Evolutionary conservation across 2,888 invertebrate species (phyloP).

Genomic region (Drosophila nigricruria): DNA sequence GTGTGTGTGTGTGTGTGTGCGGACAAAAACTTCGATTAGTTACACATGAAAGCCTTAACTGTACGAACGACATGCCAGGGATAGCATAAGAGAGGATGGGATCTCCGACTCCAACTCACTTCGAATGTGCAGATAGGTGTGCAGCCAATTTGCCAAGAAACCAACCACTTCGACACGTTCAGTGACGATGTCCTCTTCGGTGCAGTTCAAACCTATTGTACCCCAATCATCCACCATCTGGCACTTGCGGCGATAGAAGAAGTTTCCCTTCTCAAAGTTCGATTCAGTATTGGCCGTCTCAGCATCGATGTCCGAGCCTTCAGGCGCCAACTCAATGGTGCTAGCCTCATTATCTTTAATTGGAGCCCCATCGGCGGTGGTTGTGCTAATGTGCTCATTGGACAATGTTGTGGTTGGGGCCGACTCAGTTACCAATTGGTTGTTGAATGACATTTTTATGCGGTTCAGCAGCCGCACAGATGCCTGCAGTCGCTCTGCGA

Average conservation of each 20-base stretch:
- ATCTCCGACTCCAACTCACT: slow-evolving; percentile 88
- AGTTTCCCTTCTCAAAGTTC: slow-evolving; percentile 52
- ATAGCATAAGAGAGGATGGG: slow-evolving; percentile 3
- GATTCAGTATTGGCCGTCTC: slow-evolving; percentile 10
- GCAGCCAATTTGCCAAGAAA: slow-evolving; percentile 90
- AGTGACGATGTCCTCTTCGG: slow-evolving; percentile 68
- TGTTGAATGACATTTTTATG: slow-evolving; percentile 59
- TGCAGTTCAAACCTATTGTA: slow-evolving; percentile 78
- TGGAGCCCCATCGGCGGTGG: slow-evolving; percentile 26
- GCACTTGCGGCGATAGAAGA: slow-evolving; percentile 76
- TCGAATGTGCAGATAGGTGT: slow-evolving; percentile 89
- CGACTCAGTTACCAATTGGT: slow-evolving; percentile 33
- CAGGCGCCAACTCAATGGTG: slow-evolving; percentile 21
- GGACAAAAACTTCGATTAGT: slow-evolving; percentile 65
- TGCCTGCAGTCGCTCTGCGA: slow-evolving; percentile 64
- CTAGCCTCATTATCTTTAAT: slow-evolving; percentile 34
- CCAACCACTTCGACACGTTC: slow-evolving; percentile 86
- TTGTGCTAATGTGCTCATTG: slow-evolving; percentile 52
- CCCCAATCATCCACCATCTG: slow-evolving; percentile 77
- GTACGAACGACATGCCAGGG: slow-evolving; percentile 47
- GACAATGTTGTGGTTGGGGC: slow-evolving; percentile 28
- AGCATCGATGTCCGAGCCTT: slow-evolving; percentile 2
- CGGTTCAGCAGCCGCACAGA: slow-evolving; percentile 60
- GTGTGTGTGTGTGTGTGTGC: slow-evolving; percentile 27
- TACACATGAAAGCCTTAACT: slow-evolving; percentile 62